Conservation (phyloP, 2,888 invertebrate species). For the Nephrotoma appendiculata region DNA sequence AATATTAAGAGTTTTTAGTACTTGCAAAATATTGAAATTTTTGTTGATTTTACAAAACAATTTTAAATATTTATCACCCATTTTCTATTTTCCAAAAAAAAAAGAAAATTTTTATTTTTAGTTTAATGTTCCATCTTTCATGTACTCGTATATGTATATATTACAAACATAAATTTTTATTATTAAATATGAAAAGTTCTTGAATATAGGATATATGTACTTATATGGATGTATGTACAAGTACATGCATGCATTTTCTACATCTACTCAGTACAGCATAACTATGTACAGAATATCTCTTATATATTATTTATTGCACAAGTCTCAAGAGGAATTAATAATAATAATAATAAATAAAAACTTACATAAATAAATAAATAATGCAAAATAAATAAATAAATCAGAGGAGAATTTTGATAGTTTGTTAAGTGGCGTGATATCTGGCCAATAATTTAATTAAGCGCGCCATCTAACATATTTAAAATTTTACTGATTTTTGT, state of each 20-base stretch:
- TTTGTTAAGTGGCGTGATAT: not conserved
- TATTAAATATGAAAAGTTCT: not conserved
- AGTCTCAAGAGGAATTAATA: not conserved
- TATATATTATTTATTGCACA: not conserved
- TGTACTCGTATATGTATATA: not conserved
- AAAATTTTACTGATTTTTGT: not conserved
- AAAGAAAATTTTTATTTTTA: not conserved
- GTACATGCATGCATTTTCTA: not conserved
- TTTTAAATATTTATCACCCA: not conserved
- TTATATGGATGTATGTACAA: not conserved
- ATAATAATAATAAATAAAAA: not conserved
- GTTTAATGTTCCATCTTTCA: not conserved
- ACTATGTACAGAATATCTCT: not conserved
- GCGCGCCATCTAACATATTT: not conserved
- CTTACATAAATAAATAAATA: not conserved
- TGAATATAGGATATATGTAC: not conserved
- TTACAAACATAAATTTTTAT: not conserved
- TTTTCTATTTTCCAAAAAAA: not conserved
- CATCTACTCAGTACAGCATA: not conserved
- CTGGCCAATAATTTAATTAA: not conserved
- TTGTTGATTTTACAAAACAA: not conserved
- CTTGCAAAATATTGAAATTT: not conserved
- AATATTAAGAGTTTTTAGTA: not conserved
- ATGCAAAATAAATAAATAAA: not conserved
- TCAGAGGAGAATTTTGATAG: not conserved